Evolutionary conservation across 2,113 vertebrate species (phyloP), one percentile per base, ranked within the genome.

Genomic region (Boulengeromyrus knoepffleri): DNA sequence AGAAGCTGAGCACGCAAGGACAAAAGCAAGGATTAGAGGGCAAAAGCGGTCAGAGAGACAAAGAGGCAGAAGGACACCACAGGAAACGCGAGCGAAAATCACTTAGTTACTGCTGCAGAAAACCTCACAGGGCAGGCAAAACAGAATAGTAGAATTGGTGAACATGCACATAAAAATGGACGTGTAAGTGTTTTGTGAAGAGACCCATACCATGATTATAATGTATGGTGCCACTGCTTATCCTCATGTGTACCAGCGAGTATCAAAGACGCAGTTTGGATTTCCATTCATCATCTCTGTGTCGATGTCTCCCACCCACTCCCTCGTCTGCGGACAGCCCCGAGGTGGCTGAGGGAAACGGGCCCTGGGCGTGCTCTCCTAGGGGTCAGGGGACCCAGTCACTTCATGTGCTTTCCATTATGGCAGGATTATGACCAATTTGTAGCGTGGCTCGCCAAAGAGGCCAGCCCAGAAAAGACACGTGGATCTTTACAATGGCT

Each of bases 371-470:
- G 7, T 62, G 42, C 85, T 70, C 36, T n/a, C 84, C 24, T 50
- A 58, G 56, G 77, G 90, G 86, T 42, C 88, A 85, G 80, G 90
- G 62, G n/a, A 88, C 86, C 49, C 31, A 8, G 50, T 85, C 42
- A 86, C 89, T 66, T 94, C 91, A 91, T 91, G 89, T 93, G 92
- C 91, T 92, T 88, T 90, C 66, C 83, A 93, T 94, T 93, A 93
- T 36, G 58, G 84, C 62, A 77, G 90, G 91, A 92, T 93, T 94
- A 91, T 91, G 90, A 91, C 87, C 90, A 92, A 93, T 93, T 92
- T 93, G 92, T 91, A 93, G 85, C 13, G 36, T 85, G 91, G 91
- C 89, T 90, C 90, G 86, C 89, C 84, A 89, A 87, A 39, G 85
- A 88, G 88, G 62, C 83, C 91, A 91, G 90, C 93, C 93, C 90